Base-by-base conservation (phyloP, 2,888 invertebrate genomes). In the Adelphocoris suturalis region DNA sequence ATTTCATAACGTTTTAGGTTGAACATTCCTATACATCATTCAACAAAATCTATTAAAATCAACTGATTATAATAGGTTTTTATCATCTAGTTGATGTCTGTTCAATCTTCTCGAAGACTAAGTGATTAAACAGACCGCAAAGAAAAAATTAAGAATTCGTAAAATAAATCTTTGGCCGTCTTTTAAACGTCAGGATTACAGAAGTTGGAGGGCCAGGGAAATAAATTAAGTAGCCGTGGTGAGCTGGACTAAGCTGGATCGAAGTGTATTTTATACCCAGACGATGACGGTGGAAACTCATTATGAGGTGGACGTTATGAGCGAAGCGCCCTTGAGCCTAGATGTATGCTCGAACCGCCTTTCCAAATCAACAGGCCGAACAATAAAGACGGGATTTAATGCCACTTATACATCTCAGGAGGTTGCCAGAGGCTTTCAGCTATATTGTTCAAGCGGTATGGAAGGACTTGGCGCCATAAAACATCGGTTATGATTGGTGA, bases 341-440 rank as follows among this genome's bases (percentile, higher is more conserved):
- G 61, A 61, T 61, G 61, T 61, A 61, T 61, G 61, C 16, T 19
- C 19, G 2, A 19, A 19, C 61, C 2, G n/a, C 61, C 61, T 61
- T n/a, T 61, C 61, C 61, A 61, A 61, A 61, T 61, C 61, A 61
- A 61, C 61, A 61, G 61, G 61, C 7, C 61, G 61, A n/a, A 61
- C 61, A 19, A 61, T 61, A 61, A 61, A 61, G 61, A 61, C 61
- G 19, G 61, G 61, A 61, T 61, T 61, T 61, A 61, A 61, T 61
- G 61, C 61, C 61, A 61, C 61, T 61, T 61, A 37, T 37, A 61
- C 19, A 61, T 61, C 61, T 61, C 61, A 9, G 19, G 19, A 12
- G 52, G 52, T 11, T 14, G 52, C 52, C 12, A 52, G 12, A 61
- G 61, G 61, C 19, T 61, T 61, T 61, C 19, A 61, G 61, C 61